A percentile compares a stretch with the other conserved stretches of the same genome.
phyloP scores from a whole-genome alignment of 2,888 invertebrate species.

The Cryptus viduatorius region DNA sequence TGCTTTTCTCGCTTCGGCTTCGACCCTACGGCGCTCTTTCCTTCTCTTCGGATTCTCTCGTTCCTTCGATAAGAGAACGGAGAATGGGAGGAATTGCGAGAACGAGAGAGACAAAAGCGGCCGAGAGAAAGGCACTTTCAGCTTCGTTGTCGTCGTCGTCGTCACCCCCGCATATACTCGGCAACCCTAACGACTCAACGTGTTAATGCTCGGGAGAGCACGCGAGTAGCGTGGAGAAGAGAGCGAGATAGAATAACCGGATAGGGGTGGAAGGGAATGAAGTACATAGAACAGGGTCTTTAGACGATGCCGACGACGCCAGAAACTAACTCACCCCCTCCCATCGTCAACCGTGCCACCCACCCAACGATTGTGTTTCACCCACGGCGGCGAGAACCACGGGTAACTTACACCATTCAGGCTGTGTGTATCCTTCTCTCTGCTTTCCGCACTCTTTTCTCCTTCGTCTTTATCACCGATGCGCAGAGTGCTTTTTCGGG shows the following conservation, averaged over 20 bases:
- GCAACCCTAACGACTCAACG: conserved; percentile 68
- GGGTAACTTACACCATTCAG: conserved; percentile 53
- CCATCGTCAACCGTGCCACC: not conserved
- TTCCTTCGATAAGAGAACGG: conserved; percentile 37
- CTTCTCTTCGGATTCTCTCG: conserved; percentile 25
- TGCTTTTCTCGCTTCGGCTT: conserved; percentile 57
- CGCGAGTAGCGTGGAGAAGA: conserved; percentile 56
- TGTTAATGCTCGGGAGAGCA: conserved; percentile 69
- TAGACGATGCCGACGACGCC: conserved; percentile 59
- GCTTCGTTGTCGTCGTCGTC: conserved; percentile 35
- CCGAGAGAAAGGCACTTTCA: conserved; percentile 48
- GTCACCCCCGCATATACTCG: conserved; percentile 20
- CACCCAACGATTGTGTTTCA: conserved; percentile 58
- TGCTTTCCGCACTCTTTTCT: conserved; percentile 32
- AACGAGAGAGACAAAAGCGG: conserved; percentile 59
- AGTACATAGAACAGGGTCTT: conserved; percentile 65
- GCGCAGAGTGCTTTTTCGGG: conserved; percentile 50
- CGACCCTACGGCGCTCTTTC: conserved; percentile 36
- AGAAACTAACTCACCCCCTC: conserved; percentile 18
- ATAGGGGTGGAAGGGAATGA: conserved; percentile 59
- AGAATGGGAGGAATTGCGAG: not conserved
- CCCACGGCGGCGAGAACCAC: conserved; percentile 32
- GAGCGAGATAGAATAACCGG: conserved; percentile 36
- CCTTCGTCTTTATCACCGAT: conserved; percentile 33
- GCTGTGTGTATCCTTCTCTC: conserved; percentile 10